Evolutionary conservation across 2,113 vertebrate species (phyloP), one percentile per base, ranked within the genome.

Genomic region (Prochilodus magdalenae): DNA sequence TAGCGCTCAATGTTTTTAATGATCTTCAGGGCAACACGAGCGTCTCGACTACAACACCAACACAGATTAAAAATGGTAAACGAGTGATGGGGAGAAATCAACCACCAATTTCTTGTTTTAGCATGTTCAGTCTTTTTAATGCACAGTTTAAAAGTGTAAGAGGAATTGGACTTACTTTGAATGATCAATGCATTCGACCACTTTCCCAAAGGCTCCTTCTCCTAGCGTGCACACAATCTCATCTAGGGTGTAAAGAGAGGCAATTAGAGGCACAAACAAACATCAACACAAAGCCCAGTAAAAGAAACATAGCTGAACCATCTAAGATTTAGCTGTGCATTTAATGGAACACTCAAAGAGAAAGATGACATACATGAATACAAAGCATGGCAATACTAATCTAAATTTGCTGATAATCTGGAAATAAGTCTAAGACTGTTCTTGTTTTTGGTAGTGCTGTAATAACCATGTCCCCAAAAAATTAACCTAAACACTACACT

Each of bases 201-300:
- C 98, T 93, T 97, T 99, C 80, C 98, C 98, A 97, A 99, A 99
- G 87, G 98, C 97, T 85, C 98, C 98, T 92, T 99, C 98, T 94
- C 98, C 98, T 91, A 99, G 94, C 92, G 96, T 97, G 76, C 95
- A 94, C 93, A 99, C 92, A 89, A 99, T 96, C 94, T 99, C 98
- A 98, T 99, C 98, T 99, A 97, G 95, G 93, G 89, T 88, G 91
- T 92, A 92, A 72, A 93, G 89, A 95, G 85, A 62, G 80, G 49
- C 86, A 91, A 85, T 94, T 93, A 94, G 88, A 75, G 67, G 51
- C 79, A 60, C n/a, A 26, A 80, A 36, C 36, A 65, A 87, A 0
- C 24, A 57, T 29, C 30, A 74, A 44, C 55, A 36, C 13, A 30
- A 33, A 55, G 69, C 33, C 63, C 13, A 66, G 29, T 57, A 69